A percentile compares a stretch with the other conserved stretches of the same genome.
Conservation (phyloP, 2,888 invertebrate species). For the Tolmerus cingulatus region DNA sequence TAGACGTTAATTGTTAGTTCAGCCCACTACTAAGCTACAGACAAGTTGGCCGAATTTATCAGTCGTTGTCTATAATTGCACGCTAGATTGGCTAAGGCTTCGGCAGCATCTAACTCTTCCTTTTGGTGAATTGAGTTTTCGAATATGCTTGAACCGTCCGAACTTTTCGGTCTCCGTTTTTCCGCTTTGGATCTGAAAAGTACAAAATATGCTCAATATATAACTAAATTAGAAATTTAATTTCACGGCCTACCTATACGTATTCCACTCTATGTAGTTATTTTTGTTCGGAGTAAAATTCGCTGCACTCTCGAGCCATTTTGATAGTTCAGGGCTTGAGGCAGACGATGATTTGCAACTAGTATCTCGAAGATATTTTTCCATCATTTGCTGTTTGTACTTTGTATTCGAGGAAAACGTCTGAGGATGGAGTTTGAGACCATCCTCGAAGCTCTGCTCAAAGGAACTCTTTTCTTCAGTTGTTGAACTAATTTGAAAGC, state of each 20-base stretch:
- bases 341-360: conserved; percentile 49
- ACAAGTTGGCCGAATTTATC: conserved; percentile 52
- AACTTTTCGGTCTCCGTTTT: conserved; percentile 33
- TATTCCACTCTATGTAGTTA: conserved; percentile 74
- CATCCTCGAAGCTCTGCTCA: conserved; percentile 48
- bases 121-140: conserved; percentile 67
- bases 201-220: background rate
- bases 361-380: conserved; percentile 66
- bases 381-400: conserved; percentile 70
- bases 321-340: conserved; percentile 71
- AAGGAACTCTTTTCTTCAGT: conserved; percentile 57
- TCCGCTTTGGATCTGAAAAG: conserved; percentile 40
- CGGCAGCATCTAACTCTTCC: conserved; percentile 80
- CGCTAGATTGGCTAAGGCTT: conserved; percentile 75
- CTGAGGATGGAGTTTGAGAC: conserved; percentile 47
- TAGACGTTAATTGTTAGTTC: background rate
- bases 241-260: conserved; percentile 54
- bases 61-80: conserved; percentile 62
- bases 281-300: conserved; percentile 76
- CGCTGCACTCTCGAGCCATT: conserved; percentile 80
- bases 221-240: background rate
- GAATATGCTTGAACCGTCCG: conserved; percentile 40
- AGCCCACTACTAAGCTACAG: background rate
- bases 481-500: conserved; percentile 62
- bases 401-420: conserved; percentile 58